Conservation (phyloP, 2,797 vertebrate genomes). For the Sebastes oblongus region DNA sequence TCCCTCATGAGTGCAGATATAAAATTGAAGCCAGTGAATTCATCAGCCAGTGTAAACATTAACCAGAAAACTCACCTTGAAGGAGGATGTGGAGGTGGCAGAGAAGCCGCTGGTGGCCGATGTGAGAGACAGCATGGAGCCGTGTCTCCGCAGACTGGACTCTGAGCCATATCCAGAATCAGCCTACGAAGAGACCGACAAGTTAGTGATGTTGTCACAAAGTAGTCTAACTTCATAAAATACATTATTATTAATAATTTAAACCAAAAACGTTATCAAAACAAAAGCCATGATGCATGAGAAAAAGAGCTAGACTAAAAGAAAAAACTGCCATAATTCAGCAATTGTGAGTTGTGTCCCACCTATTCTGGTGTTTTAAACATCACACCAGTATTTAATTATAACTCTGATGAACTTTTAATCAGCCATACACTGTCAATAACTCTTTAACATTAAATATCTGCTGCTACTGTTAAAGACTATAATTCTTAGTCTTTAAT, state of each 20-base stretch:
- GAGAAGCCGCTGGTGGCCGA: constrained; percentile 97
- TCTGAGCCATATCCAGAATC: constrained; percentile 98
- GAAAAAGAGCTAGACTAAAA: background rate
- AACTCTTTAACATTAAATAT: too few relatives aligned
- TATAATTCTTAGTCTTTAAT: too few relatives aligned
- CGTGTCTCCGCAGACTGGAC: constrained; percentile 93
- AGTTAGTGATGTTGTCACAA: background rate
- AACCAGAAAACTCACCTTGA: constrained; percentile 86
- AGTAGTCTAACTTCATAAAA: background rate
- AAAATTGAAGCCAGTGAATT: background rate
- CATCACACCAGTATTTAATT: background rate
- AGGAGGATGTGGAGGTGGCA: constrained; percentile 95
- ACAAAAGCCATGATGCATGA: background rate
- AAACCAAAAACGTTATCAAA: background rate
- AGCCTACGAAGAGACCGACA: constrained; percentile 73
- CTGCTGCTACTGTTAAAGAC: too few relatives aligned
- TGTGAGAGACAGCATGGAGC: constrained; percentile 95
- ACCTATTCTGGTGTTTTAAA: background rate
- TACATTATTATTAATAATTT: background rate
- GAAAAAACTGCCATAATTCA: background rate
- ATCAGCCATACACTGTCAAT: too few relatives aligned
- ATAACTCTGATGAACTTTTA: too few relatives aligned
- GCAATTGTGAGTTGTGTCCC: background rate
- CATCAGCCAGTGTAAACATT: background rate
- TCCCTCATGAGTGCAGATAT: background rate